phyloP scores from a whole-genome alignment of 2,888 invertebrate species.

The Drosophila subquinaria region DNA sequence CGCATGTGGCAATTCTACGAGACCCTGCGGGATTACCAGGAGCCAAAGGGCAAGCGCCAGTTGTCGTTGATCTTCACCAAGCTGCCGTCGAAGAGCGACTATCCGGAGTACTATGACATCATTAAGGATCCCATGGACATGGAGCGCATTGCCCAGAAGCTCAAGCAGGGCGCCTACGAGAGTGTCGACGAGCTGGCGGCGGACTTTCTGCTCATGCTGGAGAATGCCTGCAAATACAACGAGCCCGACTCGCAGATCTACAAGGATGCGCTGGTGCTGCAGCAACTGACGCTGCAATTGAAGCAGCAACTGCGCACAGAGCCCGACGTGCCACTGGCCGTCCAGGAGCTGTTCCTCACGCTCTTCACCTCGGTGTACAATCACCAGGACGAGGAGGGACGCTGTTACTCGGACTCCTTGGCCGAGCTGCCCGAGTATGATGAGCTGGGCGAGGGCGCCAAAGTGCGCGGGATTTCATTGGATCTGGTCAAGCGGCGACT shows the following conservation, averaged over 20 bases:
- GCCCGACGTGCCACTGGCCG: slow-evolving; percentile 95
- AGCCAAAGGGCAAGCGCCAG: slow-evolving; percentile 93
- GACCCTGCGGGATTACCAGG: slow-evolving; percentile 94
- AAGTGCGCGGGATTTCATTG: slow-evolving; percentile 93
- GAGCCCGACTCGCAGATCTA: slow-evolving; percentile 99
- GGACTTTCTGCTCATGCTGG: slow-evolving; percentile 97
- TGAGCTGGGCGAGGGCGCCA: slow-evolving; percentile 87
- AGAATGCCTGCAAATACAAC: slow-evolving; percentile 98
- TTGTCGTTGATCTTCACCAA: slow-evolving; percentile 98
- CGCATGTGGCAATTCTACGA: slow-evolving; percentile 95
- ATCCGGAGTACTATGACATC: slow-evolving; percentile 98
- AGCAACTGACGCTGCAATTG: slow-evolving; percentile 95
- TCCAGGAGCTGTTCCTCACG: slow-evolving; percentile 95
- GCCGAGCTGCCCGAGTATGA: slow-evolving; percentile 96
- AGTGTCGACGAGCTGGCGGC: slow-evolving; percentile 94
- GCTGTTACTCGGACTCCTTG: slow-evolving; percentile 98
- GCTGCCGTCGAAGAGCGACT: slow-evolving; percentile 96
- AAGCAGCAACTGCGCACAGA: slow-evolving; percentile 92
- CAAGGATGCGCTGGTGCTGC: slow-evolving; percentile 97
- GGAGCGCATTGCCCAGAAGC: slow-evolving; percentile 95
- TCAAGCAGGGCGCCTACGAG: slow-evolving; percentile 91
- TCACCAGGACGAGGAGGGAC: slow-evolving; percentile 98
- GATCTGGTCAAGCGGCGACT: slow-evolving; percentile 97
- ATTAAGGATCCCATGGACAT: slow-evolving; percentile 98
- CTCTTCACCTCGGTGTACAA: slow-evolving; percentile 97